phyloP scores from a whole-genome alignment of 2,113 vertebrate genomes.

The Vulpes vulpes region DNA sequence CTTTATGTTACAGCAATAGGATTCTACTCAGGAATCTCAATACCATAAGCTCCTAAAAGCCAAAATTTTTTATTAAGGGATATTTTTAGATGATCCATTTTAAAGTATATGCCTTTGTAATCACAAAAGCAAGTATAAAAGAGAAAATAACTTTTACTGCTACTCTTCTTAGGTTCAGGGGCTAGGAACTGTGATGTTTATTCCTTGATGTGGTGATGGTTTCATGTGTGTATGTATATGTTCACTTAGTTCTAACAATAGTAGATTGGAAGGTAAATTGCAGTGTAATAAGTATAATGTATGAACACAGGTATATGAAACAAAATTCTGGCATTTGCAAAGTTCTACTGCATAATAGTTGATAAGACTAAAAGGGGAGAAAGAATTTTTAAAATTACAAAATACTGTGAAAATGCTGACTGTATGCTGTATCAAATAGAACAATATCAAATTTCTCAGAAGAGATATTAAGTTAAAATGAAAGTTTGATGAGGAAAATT shows the following conservation, averaged over 20 bases:
- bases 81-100: not conserved
- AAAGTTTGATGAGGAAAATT: not conserved
- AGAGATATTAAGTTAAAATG: not conserved
- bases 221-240: not conserved
- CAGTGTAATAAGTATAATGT: not conserved
- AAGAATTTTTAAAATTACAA: conserved; percentile 7
- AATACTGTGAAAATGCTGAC: not conserved
- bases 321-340: not conserved
- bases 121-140: not conserved
- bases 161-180: not conserved
- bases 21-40: not conserved
- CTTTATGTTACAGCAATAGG: not conserved
- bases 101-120: conserved; percentile 18
- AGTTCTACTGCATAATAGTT: not conserved
- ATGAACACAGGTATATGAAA: not conserved
- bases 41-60: not conserved
- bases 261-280: not conserved
- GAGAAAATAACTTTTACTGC: not conserved
- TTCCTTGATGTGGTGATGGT: not conserved
- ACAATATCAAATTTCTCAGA: not conserved
- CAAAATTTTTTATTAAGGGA: not conserved
- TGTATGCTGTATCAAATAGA: not conserved
- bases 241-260: not conserved
- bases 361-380: not conserved
- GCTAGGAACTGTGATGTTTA: not conserved